phyloP scores from a whole-genome alignment of 1,140 invertebrate species.

The Cydia amplana region DNA sequence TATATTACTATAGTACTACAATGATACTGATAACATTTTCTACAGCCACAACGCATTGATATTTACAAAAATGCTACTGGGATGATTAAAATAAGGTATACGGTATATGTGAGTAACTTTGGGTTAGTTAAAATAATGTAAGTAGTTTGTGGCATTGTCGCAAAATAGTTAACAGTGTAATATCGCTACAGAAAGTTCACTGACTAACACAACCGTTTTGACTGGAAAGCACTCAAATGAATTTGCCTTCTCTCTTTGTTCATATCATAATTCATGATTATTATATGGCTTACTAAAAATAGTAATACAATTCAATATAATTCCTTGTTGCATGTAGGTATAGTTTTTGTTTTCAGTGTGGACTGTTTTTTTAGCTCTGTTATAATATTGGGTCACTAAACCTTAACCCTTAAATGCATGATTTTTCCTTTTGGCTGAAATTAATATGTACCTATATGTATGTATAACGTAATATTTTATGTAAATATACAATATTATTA shows the following conservation, averaged over 20 bases:
- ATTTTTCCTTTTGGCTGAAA: no score
- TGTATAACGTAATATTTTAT: no score
- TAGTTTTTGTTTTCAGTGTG: no score
- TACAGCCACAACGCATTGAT: background rate
- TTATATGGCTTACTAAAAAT: background rate
- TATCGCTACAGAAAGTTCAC: background rate
- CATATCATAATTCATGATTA: background rate
- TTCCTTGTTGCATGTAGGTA: no score
- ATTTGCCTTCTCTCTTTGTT: background rate
- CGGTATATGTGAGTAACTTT: background rate
- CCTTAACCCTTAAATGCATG: no score
- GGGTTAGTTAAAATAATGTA: background rate
- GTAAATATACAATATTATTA: no score
- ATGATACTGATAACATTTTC: background rate
- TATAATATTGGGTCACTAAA: no score
- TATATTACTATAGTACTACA: no score
- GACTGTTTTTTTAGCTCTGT: no score
- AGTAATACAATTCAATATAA: background rate
- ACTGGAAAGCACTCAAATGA: background rate
- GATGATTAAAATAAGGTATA: background rate
- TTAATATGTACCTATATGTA: no score
- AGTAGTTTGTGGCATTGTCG: background rate
- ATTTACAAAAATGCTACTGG: slow-evolving; percentile 1
- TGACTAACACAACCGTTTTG: background rate
- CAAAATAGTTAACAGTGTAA: background rate